Evolutionary conservation across 2,113 vertebrate species (phyloP).

Genomic region (Peromyscus maniculatus): DNA sequence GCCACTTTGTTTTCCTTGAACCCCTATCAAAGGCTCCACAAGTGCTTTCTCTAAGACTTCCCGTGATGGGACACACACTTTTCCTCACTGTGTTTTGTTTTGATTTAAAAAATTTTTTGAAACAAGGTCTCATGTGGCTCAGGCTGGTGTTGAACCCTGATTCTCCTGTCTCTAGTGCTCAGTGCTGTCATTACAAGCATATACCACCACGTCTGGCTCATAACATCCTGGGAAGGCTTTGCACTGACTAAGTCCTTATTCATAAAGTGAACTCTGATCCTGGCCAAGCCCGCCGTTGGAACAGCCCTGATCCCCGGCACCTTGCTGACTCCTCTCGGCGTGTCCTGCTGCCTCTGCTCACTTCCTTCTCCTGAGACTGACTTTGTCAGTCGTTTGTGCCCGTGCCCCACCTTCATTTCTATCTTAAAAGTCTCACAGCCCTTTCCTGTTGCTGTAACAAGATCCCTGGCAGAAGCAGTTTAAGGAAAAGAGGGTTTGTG

Average conservation of each 20-base stretch:
- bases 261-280: not conserved
- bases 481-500: no score
- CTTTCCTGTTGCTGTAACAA: not conserved
- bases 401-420: not conserved
- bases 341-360: not conserved
- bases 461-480: not conserved
- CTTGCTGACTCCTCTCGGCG: not conserved
- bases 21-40: not conserved
- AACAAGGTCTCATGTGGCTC: not conserved
- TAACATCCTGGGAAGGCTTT: not conserved
- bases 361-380: not conserved
- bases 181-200: no score
- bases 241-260: not conserved
- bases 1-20: not conserved
- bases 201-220: not conserved
- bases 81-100: not conserved
- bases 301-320: not conserved
- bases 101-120: not conserved
- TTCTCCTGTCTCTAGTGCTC: not conserved
- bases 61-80: not conserved
- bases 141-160: not conserved
- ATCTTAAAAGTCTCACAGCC: not conserved
- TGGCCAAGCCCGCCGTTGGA: not conserved
- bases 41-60: constrained; percentile 13
- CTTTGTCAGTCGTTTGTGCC: not conserved